Base-by-base conservation (phyloP, 2,888 invertebrate species). In the Drosophila subquinaria region DNA sequence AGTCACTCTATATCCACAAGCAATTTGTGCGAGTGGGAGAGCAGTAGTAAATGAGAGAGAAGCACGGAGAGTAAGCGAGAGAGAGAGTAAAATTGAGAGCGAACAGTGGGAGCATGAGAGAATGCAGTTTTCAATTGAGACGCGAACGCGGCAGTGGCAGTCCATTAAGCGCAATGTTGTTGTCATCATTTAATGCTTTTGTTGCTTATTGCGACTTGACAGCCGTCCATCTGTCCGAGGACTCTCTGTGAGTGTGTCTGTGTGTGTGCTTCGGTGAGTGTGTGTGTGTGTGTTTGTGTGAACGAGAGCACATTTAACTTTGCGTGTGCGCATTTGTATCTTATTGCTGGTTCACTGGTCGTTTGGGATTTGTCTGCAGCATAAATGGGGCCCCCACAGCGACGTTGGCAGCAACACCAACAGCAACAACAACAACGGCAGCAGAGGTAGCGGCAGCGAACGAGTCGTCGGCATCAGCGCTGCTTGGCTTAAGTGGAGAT, bases 171-270 rank as follows among this genome's bases (percentile, higher is more conserved):
- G 83, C 90, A 87, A 88, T 89, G 82, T 89, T 91, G 83, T 87
- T 88, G 88, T 90, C 90, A 88, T 85, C 90, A 84, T 89, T 90
- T 90, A 88, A 88, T 86, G 88, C 88, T 85, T 87, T 89, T 78
- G 79, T 87, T 83, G 85, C 85, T 74, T 73, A 78, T 84, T 80
- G 82, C 72, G 81, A 75, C 68, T 72, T 81, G 81, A 78, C 84
- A 87, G 84, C 63, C 75, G 63, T 77, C 66, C 68, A 60, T 68
- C 69, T 50, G 60, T 68, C 63, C 53, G 3, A 17, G 51, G 60
- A 63, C 55, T 47, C 57, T 53, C 47, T 15, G 43, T 9, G 15
- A 45, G 36, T 64, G 9, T 20, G 13, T 30, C 20, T 40, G 35
- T 56, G 13, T 47, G 43, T 42, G 23, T n/a, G 38, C 23, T n/a